Percentiles rank a stretch among this genome's conserved stretches.
Conservation (phyloP, 2,797 vertebrate genomes). For the Lithobates sylvaticus region DNA sequence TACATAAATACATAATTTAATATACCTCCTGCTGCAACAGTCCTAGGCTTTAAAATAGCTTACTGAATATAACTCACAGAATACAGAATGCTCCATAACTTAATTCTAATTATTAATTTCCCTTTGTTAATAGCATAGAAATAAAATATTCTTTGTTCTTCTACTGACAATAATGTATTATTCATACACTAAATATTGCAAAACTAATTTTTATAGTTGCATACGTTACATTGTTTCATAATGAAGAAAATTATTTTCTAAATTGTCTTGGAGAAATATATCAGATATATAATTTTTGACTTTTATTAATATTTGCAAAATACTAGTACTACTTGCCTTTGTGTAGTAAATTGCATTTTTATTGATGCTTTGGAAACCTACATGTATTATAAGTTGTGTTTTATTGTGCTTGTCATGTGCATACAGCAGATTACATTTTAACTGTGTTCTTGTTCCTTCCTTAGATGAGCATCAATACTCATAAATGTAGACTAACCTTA, state of each 20-base stretch:
- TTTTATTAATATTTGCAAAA: not conserved
- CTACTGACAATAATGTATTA: constrained; percentile 32
- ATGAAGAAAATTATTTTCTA: constrained; percentile 60
- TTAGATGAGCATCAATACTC: not conserved
- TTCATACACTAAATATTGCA: constrained; percentile 57
- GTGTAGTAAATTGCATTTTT: not conserved
- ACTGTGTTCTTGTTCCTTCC: not conserved
- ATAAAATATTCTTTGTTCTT: constrained; percentile 42
- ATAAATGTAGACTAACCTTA: too few relatives aligned
- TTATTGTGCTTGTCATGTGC: not conserved
- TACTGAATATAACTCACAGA: too few relatives aligned
- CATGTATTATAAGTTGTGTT: not conserved
- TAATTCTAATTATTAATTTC: constrained; percentile 52
- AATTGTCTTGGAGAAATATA: constrained; percentile 12
- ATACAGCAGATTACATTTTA: not conserved
- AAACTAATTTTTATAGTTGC: constrained; percentile 63
- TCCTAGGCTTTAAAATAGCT: not conserved
- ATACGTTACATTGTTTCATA: constrained; percentile 38
- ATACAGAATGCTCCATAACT: constrained; percentile 28
- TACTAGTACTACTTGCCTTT: not conserved
- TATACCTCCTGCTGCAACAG: constrained; percentile 28
- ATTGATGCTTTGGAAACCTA: not conserved
- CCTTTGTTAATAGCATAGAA: constrained; percentile 48
- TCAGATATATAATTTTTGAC: constrained; percentile 15
- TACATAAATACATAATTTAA: constrained; percentile 35